Evolutionary conservation across 2,113 vertebrate genomes (phyloP).

Genomic region (rabbit (Oryctolagus cuniculus)): DNA sequence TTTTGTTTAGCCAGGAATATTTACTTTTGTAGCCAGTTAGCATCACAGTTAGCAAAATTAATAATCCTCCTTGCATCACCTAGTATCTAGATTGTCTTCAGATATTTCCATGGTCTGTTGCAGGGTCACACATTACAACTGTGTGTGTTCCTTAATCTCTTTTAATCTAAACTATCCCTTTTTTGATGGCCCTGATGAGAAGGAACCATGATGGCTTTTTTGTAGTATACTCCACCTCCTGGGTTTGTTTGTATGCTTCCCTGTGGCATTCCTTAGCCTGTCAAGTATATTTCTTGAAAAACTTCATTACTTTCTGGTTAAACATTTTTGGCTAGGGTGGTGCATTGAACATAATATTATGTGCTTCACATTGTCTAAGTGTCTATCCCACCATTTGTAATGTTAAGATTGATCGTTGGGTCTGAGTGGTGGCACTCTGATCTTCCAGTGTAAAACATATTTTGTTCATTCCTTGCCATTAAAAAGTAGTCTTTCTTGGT

Average conservation of each 20-base stretch:
- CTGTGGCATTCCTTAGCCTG: not conserved
- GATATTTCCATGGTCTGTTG: not conserved
- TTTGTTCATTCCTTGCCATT: not conserved
- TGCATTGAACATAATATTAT: not conserved
- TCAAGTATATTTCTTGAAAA: not conserved
- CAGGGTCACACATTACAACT: not conserved
- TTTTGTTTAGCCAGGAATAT: not conserved
- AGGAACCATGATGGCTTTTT: not conserved
- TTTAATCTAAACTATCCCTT: not conserved
- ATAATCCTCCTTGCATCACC: not conserved
- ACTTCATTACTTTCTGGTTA: not conserved
- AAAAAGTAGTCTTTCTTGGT: not conserved
- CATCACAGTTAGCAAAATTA: not conserved
- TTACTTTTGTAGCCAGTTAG: not conserved
- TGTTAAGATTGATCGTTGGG: not conserved
- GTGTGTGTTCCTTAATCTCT: not conserved
- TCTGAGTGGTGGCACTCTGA: not conserved
- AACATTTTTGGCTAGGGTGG: not conserved
- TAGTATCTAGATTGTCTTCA: not conserved
- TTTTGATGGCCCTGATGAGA: not conserved
- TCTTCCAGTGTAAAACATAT: not conserved
- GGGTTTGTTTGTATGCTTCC: not conserved
- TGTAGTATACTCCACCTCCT: not conserved
- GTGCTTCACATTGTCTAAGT: not conserved
- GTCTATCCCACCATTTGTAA: not conserved